Evolutionary conservation across 2,888 invertebrate species (phyloP).

Genomic region (Synanthedon vespiformis): DNA sequence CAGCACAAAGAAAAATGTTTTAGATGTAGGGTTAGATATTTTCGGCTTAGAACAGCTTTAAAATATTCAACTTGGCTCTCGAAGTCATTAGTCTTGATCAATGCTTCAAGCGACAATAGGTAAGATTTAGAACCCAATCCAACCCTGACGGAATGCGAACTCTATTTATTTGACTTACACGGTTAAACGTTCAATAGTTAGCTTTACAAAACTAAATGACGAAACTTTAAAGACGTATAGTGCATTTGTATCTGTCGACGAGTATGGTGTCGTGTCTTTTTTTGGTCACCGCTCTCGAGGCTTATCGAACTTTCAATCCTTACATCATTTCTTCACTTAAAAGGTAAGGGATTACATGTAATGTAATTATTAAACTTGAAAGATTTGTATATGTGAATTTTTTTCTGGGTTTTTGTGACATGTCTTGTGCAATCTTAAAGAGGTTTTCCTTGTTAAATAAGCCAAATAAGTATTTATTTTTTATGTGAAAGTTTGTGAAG

Average conservation of each 20-base stretch:
- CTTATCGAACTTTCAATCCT: constrained; percentile 12
- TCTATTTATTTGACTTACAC: constrained; percentile 21
- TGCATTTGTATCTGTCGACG: constrained; percentile 24
- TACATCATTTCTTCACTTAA: constrained; percentile 10
- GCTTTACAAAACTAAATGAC: constrained; percentile 4
- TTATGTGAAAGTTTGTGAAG: not conserved
- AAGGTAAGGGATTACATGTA: not conserved
- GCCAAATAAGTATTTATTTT: no score
- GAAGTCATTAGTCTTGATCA: constrained; percentile 37
- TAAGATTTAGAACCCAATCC: constrained; percentile 19
- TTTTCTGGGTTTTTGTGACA: not conserved
- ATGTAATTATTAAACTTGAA: not conserved
- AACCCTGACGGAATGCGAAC: constrained; percentile 18
- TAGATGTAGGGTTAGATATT: not conserved
- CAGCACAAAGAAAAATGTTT: no score
- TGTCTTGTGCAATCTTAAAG: not conserved
- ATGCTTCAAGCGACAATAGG: constrained; percentile 28
- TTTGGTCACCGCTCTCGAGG: constrained; percentile 9
- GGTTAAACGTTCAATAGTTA: constrained; percentile 6
- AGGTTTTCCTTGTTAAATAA: not conserved
- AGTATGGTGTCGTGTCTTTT: constrained; percentile 21
- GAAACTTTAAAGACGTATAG: constrained; percentile 1
- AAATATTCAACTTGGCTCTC: constrained; percentile 1
- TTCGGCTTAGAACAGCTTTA: constrained; percentile 2
- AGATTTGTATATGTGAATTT: not conserved